Evolutionary conservation across 1,140 invertebrate species (phyloP).

Genomic region (Potamilus streckersoni): DNA sequence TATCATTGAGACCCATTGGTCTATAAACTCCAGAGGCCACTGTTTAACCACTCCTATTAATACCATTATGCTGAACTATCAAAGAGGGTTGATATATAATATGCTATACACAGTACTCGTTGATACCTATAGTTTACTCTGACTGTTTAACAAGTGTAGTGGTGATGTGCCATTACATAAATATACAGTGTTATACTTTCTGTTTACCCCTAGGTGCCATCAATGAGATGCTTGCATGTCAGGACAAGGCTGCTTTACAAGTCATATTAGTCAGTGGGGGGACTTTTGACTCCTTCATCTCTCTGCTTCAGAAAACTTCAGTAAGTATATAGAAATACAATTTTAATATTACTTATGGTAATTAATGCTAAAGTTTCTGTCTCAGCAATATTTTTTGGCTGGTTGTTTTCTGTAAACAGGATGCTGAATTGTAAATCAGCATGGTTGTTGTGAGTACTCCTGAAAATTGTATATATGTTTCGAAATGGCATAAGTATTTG

Average conservation of each 20-base stretch:
- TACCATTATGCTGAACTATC: too few species aligned
- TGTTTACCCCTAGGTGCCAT: conserved; percentile 41
- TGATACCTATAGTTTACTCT: too few species aligned
- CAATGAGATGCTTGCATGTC: conserved; percentile 59
- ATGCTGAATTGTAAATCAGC: too few species aligned
- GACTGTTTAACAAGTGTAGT: neutral
- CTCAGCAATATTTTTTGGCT: neutral
- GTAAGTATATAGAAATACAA: conserved; percentile 44
- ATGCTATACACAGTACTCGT: too few species aligned
- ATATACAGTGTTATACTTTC: neutral
- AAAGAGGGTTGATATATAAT: too few species aligned
- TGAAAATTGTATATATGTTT: too few species aligned
- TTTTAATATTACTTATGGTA: neutral
- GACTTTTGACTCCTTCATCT: conserved; percentile 57
- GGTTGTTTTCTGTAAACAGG: neutral
- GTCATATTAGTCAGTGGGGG: conserved; percentile 56
- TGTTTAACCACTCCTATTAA: too few species aligned
- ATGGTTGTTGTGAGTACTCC: too few species aligned
- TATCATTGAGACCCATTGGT: too few species aligned
- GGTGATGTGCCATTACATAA: too few species aligned
- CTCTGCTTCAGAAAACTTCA: conserved; percentile 54
- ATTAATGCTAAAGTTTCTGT: neutral
- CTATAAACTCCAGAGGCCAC: too few species aligned
- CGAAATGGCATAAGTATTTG: too few species aligned
- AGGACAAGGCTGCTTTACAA: conserved; percentile 56